These are phyloP conservation scores for Corydoras sp. DNA, from an alignment of 2,113 vertebrate species.

Conservation along the genomic window DNA sequence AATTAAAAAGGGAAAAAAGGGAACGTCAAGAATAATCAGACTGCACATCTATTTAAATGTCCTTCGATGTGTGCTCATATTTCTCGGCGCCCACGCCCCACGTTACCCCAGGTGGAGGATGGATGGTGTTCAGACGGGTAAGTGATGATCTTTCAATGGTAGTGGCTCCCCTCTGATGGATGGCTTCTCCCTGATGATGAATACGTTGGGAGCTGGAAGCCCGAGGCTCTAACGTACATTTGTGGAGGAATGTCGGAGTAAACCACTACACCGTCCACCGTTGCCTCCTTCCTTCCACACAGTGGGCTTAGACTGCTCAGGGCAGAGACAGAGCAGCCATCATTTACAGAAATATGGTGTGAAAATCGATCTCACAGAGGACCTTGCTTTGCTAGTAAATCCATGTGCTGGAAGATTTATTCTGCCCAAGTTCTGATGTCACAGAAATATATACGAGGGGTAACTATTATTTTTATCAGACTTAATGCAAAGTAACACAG, in stretches of 20 bases:
- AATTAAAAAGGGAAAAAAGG: too few species aligned
- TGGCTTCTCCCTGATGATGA: slow-evolving; percentile 57
- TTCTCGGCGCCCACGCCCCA: slow-evolving; percentile 5
- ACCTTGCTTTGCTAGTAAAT: slow-evolving; percentile 50
- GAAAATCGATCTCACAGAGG: slow-evolving; percentile 60
- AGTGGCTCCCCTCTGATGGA: slow-evolving; percentile 54
- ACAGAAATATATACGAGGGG: slow-evolving; percentile 44
- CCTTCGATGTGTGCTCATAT: background rate
- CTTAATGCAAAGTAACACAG: slow-evolving; percentile 1
- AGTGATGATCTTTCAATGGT: slow-evolving; percentile 61
- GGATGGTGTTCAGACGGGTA: slow-evolving; percentile 62
- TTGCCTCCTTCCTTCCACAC: slow-evolving; percentile 28
- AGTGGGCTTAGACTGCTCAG: slow-evolving; percentile 28
- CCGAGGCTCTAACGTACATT: slow-evolving; percentile 45
- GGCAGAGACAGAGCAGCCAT: slow-evolving; percentile 54
- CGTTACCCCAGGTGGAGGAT: slow-evolving; percentile 48
- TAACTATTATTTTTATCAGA: slow-evolving; percentile 50
- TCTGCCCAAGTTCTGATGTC: slow-evolving; percentile 40
- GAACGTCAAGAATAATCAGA: too few species aligned
- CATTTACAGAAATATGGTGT: slow-evolving; percentile 58
- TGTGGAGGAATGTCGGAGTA: slow-evolving; percentile 44
- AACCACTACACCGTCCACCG: slow-evolving; percentile 25
- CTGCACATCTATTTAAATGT: slow-evolving; percentile 23
- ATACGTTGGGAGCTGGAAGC: slow-evolving; percentile 52
- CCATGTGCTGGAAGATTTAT: slow-evolving; percentile 57